Base-by-base conservation (phyloP, 2,888 invertebrate genomes). In the Tachina fera region DNA sequence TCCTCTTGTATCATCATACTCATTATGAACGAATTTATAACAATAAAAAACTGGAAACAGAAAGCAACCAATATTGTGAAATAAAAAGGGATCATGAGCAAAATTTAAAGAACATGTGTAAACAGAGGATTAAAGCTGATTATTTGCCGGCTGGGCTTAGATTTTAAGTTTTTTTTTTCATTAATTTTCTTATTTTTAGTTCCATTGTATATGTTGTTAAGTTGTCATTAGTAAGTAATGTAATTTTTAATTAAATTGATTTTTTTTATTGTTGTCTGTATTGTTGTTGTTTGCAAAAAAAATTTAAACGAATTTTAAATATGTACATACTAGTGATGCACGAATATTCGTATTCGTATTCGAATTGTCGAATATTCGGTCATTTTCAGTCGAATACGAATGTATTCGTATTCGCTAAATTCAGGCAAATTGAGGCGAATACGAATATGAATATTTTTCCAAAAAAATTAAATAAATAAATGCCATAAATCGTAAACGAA, bases 91-190 rank as follows among this genome's bases (percentile, higher is more conserved):
- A 77, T 78, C 71, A 84, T 72, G 77, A 71, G 76, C 56, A 84
- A 80, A 76, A 47, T 84, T 84, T 76, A 77, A 84, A 84, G 87
- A 71, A 84, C 78, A 87, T 79, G 81, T 67, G 87, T 89, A 88
- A 88, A 90, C 89, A 90, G 86, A 87, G 89, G 88, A 90, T 90
- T 90, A 89, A 87, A 45, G 67, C 87, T 87, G 83, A 81, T 79
- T 76, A 87, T 89, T 88, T 74, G 84, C 82, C 87, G 87, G 77
- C 83, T 78, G 72, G 72, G 77, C 51, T 58, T 72, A 67, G 31
- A 77, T 67, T 72, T 77, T 70, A 43, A 49, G 43, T 61, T 47
- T 71, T 75, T 58, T 56, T 63, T 58, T 56, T 63, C 22, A 10
- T n/a, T 61, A 39, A 14, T 49, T 63, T 49, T 41, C n/a, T 58